These are phyloP conservation scores for Delichon dasypus DNA, from an alignment of 2,797 vertebrate genomes.

Conservation along the genomic window DNA sequence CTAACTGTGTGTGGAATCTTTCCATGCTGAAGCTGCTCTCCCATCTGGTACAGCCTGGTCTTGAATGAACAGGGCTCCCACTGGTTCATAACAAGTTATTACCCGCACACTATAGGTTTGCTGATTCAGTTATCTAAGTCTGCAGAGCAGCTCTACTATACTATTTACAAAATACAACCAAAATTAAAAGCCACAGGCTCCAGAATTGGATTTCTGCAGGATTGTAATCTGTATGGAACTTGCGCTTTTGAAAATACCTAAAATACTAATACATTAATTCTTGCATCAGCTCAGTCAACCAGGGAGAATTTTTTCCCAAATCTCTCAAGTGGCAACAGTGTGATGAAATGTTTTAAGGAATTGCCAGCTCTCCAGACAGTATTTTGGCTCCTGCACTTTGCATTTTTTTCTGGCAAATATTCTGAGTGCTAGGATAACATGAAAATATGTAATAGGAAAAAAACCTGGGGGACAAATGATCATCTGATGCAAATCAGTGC, in stretches of 20 bases:
- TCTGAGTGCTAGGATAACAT: background rate
- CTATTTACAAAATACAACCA: background rate
- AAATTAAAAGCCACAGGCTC: background rate
- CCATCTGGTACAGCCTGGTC: background rate
- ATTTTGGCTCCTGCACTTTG: conserved; percentile 17
- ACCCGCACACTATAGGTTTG: background rate
- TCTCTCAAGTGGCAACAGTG: background rate
- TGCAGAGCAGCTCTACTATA: background rate
- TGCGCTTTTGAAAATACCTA: background rate
- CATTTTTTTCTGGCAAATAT: background rate
- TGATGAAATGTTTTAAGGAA: conserved; percentile 26
- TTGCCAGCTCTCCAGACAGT: background rate
- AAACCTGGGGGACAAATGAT: background rate
- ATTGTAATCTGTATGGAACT: background rate
- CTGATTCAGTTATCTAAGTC: background rate
- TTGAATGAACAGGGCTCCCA: background rate
- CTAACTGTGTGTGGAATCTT: background rate
- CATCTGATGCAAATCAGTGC: background rate
- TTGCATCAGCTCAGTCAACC: background rate
- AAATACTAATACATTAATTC: background rate
- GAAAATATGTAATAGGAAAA: conserved; percentile 23
- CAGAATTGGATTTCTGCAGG: background rate
- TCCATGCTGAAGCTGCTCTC: background rate
- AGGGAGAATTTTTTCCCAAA: background rate
- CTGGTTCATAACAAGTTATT: background rate